A percentile compares a stretch with the other conserved stretches of the same genome.
phyloP scores from a whole-genome alignment of 2,888 invertebrate species.

The Mamestra brassicae region DNA sequence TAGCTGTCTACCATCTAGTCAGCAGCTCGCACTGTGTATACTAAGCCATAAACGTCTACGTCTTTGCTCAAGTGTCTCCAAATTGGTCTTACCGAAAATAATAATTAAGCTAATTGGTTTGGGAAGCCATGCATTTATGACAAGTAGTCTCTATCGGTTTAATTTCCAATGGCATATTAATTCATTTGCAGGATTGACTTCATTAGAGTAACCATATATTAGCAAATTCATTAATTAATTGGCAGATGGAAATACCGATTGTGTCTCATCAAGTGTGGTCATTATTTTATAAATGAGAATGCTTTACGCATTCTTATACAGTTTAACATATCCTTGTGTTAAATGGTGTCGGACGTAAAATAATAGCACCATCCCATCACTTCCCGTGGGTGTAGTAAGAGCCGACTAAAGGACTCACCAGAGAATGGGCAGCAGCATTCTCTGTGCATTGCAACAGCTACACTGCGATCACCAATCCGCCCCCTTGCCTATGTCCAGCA shows the following conservation, averaged over 20 bases:
- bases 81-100: neutral
- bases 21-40: too few relatives aligned
- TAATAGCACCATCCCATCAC: too few relatives aligned
- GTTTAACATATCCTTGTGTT: too few relatives aligned
- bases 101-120: neutral
- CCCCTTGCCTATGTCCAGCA: too few relatives aligned
- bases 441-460: too few relatives aligned
- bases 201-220: neutral
- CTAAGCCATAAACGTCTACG: neutral
- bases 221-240: conserved; percentile 34
- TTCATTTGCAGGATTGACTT: conserved; percentile 15
- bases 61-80: neutral
- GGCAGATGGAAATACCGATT: neutral
- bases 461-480: too few relatives aligned
- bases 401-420: too few relatives aligned
- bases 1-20: too few relatives aligned
- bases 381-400: too few relatives aligned
- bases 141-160: neutral
- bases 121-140: neutral
- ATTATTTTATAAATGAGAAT: conserved; percentile 16
- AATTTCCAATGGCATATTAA: conserved; percentile 3
- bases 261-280: neutral
- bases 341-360: too few relatives aligned
- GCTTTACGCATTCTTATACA: too few relatives aligned
- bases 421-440: too few relatives aligned